Base-by-base conservation (phyloP, 2,888 invertebrate species). In the Drosophila quinaria region DNA sequence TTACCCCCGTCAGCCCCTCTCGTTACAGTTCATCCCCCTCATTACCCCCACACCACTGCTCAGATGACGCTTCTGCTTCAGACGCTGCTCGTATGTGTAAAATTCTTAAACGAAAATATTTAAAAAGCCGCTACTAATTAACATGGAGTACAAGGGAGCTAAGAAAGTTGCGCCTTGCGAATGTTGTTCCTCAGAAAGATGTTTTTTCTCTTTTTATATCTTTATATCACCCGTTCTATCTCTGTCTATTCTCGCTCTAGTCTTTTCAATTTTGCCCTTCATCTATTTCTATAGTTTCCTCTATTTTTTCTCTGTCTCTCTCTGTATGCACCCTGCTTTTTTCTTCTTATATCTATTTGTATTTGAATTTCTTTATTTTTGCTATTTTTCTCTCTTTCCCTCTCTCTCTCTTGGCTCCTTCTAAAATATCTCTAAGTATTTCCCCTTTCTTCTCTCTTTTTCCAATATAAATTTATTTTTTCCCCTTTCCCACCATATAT, bases 61-160 rank as follows among this genome's bases (percentile, higher is more conserved):
- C 6, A 8, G 15, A 4, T 22, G 4, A 6, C 9, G 33, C 22
- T 25, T 46, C 33, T 35, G 46, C 33, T 46, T 11, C 15, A 35
- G 13, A 22, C 47, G 25, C 25, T 25, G 25, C n/a, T 31, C 60
- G 22, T 42, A 42, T 46, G n/a, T 22, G 8, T 4, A 46, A 50
- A 54, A 15, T 33, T 39, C 71, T 19, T 66, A 4, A 33, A 39
- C n/a, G 9, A 59, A 55, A 55, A 44, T 61, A 62, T 67, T 60
- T 51, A 42, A 15, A 33, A 56, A 60, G 58, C 49, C 65, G 58
- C 63, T 47, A 56, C 60, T 70, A 68, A 77, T 83, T 73, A 61
- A 61, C 49, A 52, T 47, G 31, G 50, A 58, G 44, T 29, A 39
- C 13, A 19, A 56, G 25, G 25, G 2, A 29, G 44, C 8, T 35